A percentile compares a stretch with the other conserved stretches of the same genome.
Conservation (phyloP, 2,797 vertebrate species). For the Nasua narica region DNA sequence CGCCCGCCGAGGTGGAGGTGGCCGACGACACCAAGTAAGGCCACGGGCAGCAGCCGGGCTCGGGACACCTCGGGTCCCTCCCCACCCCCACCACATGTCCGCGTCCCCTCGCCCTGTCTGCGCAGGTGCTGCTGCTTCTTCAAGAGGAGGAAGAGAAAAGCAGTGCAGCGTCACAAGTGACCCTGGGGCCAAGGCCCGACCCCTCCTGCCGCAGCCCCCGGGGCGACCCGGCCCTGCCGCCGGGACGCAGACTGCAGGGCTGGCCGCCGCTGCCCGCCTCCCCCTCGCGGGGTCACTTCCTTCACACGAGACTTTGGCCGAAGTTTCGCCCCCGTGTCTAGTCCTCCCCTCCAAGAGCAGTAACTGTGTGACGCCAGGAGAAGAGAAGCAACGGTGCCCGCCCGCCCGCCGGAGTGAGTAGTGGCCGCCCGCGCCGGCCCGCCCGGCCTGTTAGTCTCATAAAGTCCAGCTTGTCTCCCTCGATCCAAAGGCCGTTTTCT, state of each 20-base stretch:
- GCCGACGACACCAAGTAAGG: constrained; percentile 97
- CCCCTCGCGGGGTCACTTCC: constrained; percentile 46
- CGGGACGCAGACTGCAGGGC: not conserved
- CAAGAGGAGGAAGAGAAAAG: constrained; percentile 99
- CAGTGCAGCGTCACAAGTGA: constrained; percentile 97
- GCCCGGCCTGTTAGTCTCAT: constrained; percentile 59
- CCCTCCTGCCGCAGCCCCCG: not conserved
- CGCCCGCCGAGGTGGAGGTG: constrained; percentile 96
- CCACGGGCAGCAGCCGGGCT: fast-evolving
- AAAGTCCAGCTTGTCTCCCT: constrained; percentile 71
- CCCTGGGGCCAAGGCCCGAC: not conserved
- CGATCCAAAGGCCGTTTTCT: constrained; percentile 69
- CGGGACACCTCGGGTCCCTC: fast-evolving
- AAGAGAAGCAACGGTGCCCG: not conserved
- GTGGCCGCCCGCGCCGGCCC: not conserved
- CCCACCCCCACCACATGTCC: fast-evolving
- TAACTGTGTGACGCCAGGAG: constrained; percentile 71
- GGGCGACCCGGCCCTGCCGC: not conserved
- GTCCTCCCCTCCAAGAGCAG: constrained; percentile 63
- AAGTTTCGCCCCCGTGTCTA: constrained; percentile 65
- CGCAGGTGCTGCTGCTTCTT: constrained; percentile 99
- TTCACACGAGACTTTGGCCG: constrained; percentile 72
- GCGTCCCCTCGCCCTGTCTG: fast-evolving
- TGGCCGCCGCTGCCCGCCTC: not conserved
- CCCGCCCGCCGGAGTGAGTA: constrained; percentile 51